These are phyloP conservation scores for Urophycis tenuis DNA, from an alignment of 2,797 vertebrate genomes.

Conservation along the genomic window DNA sequence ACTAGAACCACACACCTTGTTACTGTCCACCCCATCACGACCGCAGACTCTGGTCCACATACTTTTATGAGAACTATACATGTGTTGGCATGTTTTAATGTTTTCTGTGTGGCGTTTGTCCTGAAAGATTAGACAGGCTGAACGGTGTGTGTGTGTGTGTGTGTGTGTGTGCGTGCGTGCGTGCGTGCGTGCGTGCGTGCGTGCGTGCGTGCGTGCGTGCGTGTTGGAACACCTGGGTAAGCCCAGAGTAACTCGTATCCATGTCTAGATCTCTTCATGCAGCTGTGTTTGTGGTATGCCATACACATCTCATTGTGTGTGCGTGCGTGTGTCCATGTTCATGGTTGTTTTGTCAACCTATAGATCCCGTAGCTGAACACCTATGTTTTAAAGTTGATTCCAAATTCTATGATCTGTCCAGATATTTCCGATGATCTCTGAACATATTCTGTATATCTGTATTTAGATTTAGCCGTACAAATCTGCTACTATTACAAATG, in stretches of 20 bases:
- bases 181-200: too few species aligned
- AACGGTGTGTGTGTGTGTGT: conserved; percentile 19
- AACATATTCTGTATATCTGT: neutral
- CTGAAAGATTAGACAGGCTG: conserved; percentile 46
- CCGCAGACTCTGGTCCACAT: conserved; percentile 17
- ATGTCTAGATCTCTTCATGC: conserved; percentile 17
- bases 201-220: too few species aligned
- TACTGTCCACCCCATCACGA: neutral
- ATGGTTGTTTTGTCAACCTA: conserved; percentile 7
- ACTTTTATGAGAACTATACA: conserved; percentile 56
- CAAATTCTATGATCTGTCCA: neutral
- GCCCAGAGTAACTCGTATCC: conserved; percentile 19
- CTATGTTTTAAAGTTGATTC: neutral
- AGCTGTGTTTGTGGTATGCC: conserved; percentile 21
- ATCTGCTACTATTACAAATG: too few species aligned
- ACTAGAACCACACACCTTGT: neutral
- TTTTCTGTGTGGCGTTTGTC: conserved; percentile 44
- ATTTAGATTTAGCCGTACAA: neutral
- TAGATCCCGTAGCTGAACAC: neutral
- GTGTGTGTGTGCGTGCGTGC: conserved; percentile 26
- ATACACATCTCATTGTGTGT: conserved; percentile 18
- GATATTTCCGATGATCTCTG: neutral
- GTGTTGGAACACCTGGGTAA: conserved; percentile 25
- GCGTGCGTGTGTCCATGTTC: conserved; percentile 16
- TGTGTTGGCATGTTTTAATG: conserved; percentile 60